Conservation (phyloP, 2,113 vertebrate species). For the Anoplopoma fimbria region DNA sequence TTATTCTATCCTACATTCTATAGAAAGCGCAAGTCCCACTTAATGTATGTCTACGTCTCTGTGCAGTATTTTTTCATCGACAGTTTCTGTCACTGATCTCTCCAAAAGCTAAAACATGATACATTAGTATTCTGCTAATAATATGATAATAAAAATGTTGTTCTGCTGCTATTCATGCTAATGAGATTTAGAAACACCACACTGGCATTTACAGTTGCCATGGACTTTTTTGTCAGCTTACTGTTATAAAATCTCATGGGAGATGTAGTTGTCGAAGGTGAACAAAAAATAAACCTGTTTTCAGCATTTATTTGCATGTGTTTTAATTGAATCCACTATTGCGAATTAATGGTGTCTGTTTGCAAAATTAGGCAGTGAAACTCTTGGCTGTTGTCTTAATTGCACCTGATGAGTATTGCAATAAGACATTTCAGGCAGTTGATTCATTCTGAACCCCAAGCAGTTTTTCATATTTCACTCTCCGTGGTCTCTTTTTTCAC, state of each 20-base stretch:
- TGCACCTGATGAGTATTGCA: background rate
- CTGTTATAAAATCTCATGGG: background rate
- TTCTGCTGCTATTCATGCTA: background rate
- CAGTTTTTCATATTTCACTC: too few species aligned
- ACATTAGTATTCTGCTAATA: background rate
- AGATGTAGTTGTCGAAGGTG: background rate
- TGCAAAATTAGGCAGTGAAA: constrained; percentile 20
- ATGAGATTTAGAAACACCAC: background rate
- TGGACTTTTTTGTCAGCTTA: background rate
- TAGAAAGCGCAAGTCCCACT: background rate
- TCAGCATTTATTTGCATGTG: constrained; percentile 5
- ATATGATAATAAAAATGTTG: background rate
- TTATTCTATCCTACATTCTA: background rate
- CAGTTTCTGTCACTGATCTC: background rate
- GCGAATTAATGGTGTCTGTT: background rate
- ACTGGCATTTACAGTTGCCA: background rate
- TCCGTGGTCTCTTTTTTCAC: too few species aligned
- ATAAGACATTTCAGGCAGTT: constrained; percentile 1
- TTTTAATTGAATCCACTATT: constrained; percentile 2
- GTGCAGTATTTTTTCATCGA: background rate
- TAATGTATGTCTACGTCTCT: too few species aligned
- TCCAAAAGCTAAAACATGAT: background rate
- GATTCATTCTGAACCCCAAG: background rate
- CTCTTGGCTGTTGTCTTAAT: too few species aligned
- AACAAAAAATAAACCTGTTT: background rate